These are phyloP conservation scores for Geopemphigus sp. DNA, from an alignment of 1,140 invertebrate species.

Conservation along the genomic window DNA sequence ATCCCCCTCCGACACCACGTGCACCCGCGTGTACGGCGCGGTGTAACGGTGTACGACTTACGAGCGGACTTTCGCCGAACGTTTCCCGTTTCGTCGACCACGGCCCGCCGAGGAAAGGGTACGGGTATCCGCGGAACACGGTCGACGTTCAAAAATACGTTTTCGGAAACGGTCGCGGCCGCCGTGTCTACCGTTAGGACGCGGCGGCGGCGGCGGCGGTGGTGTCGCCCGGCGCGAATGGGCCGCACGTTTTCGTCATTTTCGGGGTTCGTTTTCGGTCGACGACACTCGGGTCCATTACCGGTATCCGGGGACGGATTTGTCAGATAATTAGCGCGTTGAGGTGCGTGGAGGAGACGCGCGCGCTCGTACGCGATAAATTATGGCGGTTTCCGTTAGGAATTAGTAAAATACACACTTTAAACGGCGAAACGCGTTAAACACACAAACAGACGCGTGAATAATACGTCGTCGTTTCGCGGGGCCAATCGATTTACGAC, in stretches of 20 bases:
- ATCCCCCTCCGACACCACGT: too few relatives aligned
- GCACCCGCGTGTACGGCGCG: too few relatives aligned
- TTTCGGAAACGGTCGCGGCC: too few relatives aligned
- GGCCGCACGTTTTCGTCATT: conserved; percentile 14
- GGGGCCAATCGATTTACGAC: conserved; percentile 18
- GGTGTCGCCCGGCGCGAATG: too few relatives aligned
- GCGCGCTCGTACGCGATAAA: not conserved
- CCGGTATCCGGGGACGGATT: conserved; percentile 46
- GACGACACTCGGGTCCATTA: conserved; percentile 41
- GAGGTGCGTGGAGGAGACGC: not conserved
- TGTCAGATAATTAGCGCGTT: conserved; percentile 40
- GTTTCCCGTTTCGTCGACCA: too few relatives aligned
- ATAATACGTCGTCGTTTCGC: not conserved
- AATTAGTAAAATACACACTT: conserved; percentile 37
- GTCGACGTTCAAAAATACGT: too few relatives aligned
- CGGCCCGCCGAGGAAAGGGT: too few relatives aligned
- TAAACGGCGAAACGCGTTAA: conserved; percentile 13
- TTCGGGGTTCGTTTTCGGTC: not conserved
- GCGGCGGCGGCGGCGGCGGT: too few relatives aligned
- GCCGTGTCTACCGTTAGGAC: too few relatives aligned
- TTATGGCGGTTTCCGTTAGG: conserved; percentile 27
- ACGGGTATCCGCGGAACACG: too few relatives aligned
- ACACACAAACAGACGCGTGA: not conserved
- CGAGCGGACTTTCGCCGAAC: too few relatives aligned
- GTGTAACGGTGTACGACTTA: too few relatives aligned